These are phyloP conservation scores for Micrastur ruficollis DNA, from an alignment of 2,797 vertebrate genomes.

Conservation along the genomic window DNA sequence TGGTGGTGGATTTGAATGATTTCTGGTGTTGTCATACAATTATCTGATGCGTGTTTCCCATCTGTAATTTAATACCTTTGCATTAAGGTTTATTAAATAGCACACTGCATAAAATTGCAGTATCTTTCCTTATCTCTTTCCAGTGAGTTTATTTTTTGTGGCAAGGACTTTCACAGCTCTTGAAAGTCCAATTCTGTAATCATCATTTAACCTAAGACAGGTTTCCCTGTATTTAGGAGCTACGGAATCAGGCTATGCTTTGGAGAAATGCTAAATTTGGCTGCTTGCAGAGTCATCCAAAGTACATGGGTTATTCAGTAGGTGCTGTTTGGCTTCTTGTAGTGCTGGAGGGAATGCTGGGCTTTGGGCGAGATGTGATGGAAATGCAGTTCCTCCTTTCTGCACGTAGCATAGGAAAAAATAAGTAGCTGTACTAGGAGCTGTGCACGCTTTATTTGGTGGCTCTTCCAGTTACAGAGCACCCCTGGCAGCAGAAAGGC, in stretches of 20 bases:
- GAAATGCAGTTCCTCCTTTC: background rate
- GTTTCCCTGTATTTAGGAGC: background rate
- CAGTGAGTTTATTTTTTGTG: background rate
- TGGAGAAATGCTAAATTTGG: conserved; percentile 8
- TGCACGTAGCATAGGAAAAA: background rate
- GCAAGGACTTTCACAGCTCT: background rate
- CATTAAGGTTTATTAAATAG: conserved; percentile 9
- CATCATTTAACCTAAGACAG: background rate
- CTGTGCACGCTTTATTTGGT: background rate
- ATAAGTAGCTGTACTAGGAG: background rate
- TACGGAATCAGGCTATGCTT: background rate
- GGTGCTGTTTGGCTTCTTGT: background rate
- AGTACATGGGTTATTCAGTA: background rate
- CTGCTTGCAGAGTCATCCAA: background rate
- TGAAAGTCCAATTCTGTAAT: conserved; percentile 13
- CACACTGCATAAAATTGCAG: background rate
- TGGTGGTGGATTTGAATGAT: background rate
- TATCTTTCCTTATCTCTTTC: background rate
- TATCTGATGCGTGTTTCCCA: background rate
- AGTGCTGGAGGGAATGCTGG: background rate
- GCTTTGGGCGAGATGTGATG: background rate
- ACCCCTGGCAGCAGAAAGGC: background rate
- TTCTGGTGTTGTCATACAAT: background rate
- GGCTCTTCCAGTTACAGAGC: background rate
- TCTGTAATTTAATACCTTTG: background rate